Evolutionary conservation across 1,140 invertebrate species (phyloP).

Genomic region (Caerostris darwini): DNA sequence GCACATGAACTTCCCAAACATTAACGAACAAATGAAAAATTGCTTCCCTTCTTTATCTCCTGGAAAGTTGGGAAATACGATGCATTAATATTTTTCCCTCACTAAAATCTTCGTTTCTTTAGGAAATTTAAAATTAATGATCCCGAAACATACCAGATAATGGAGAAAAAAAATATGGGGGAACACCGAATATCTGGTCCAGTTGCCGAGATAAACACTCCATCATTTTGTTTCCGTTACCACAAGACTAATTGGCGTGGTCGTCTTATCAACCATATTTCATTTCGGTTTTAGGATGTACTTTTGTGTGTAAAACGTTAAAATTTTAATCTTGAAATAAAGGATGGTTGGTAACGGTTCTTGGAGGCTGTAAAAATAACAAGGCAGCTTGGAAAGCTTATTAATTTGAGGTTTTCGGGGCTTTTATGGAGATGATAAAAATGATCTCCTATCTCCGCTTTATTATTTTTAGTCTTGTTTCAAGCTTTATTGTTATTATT

Average conservation of each 20-base stretch:
- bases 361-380: background rate
- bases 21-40: background rate
- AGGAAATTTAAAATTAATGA: slow-evolving; percentile 26
- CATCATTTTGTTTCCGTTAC: no score
- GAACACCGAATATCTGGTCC: background rate
- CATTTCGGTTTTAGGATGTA: no score
- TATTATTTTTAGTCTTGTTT: background rate
- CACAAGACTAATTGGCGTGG: no score
- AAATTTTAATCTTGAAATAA: background rate
- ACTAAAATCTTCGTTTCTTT: background rate
- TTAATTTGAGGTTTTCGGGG: background rate
- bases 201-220: background rate
- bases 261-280: no score
- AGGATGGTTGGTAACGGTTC: background rate
- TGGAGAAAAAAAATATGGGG: background rate
- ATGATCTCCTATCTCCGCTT: background rate
- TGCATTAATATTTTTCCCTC: background rate
- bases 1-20: background rate
- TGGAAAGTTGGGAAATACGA: background rate
- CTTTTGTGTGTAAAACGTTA: no score
- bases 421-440: background rate
- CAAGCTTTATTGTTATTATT: background rate
- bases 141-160: background rate
- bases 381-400: background rate
- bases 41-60: background rate